phyloP scores from a whole-genome alignment of 2,797 vertebrate species.

The Phataginus tetradactyla region DNA sequence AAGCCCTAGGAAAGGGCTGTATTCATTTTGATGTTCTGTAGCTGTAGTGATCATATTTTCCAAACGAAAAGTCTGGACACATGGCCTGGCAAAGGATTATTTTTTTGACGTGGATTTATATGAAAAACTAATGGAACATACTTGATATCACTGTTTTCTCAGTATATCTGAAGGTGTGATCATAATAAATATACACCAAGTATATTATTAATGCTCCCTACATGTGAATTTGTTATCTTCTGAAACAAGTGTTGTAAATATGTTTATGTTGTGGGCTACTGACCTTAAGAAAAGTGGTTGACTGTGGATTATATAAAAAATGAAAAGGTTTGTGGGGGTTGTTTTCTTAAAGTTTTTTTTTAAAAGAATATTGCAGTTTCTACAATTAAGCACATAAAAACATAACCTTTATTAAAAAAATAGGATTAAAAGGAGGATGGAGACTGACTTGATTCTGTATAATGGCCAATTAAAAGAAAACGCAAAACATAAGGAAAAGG shows the following conservation, averaged over 20 bases:
- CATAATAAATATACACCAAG: background rate
- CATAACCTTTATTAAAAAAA: constrained; percentile 9
- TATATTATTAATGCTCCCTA: background rate
- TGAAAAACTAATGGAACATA: constrained; percentile 24
- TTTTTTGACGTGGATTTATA: background rate
- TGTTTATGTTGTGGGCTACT: background rate
- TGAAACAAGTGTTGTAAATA: background rate
- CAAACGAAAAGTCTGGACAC: constrained; percentile 43
- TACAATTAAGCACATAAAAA: constrained; percentile 3
- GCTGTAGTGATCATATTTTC: constrained; percentile 52
- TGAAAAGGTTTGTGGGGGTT: background rate
- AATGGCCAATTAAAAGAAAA: background rate
- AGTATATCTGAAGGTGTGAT: background rate
- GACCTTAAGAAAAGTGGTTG: background rate
- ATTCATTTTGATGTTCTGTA: constrained; percentile 24
- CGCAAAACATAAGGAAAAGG: background rate
- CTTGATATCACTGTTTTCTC: background rate
- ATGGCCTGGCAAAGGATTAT: background rate
- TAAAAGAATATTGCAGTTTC: background rate
- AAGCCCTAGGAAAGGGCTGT: constrained; percentile 1
- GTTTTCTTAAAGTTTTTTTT: background rate
- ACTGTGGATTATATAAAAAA: constrained; percentile 7
- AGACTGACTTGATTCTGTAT: background rate
- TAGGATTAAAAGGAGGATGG: background rate
- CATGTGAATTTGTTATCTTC: background rate